Evolutionary conservation across 1,140 invertebrate genomes (phyloP).

Genomic region (Aleiodes sp.): DNA sequence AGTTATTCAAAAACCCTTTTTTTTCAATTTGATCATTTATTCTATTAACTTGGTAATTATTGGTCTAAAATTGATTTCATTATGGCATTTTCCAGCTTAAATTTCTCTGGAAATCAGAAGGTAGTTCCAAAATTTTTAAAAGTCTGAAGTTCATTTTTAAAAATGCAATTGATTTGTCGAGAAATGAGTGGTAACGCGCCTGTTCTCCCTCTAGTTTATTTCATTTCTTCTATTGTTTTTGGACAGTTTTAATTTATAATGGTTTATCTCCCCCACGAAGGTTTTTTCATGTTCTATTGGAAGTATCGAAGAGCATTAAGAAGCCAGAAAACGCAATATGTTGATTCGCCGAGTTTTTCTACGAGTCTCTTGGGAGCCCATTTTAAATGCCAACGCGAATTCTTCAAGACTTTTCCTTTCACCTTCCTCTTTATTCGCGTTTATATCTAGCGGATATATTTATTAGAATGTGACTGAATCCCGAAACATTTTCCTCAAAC

Average conservation of each 20-base stretch:
- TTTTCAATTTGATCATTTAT: neutral
- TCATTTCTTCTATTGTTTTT: neutral
- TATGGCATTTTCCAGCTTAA: too few species aligned
- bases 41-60: too few species aligned
- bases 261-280: neutral
- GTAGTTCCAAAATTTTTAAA: too few species aligned
- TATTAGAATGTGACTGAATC: too few species aligned
- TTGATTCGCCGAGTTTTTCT: slow-evolving; percentile 26
- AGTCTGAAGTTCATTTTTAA: too few species aligned
- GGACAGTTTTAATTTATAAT: neutral
- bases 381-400: slow-evolving; percentile 31
- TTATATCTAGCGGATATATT: neutral
- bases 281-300: neutral
- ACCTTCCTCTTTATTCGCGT: neutral
- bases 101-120: too few species aligned
- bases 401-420: neutral
- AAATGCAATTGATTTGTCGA: neutral
- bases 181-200: too few species aligned
- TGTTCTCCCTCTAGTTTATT: too few species aligned
- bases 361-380: slow-evolving; percentile 26
- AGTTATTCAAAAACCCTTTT: slow-evolving; percentile 47
- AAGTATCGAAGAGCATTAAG: slow-evolving; percentile 19
- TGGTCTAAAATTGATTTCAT: too few species aligned
- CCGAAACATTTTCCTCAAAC: neutral
- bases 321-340: slow-evolving; percentile 20